Base-by-base conservation (phyloP, 2,113 vertebrate species). In the Cryptotis parvus region DNA sequence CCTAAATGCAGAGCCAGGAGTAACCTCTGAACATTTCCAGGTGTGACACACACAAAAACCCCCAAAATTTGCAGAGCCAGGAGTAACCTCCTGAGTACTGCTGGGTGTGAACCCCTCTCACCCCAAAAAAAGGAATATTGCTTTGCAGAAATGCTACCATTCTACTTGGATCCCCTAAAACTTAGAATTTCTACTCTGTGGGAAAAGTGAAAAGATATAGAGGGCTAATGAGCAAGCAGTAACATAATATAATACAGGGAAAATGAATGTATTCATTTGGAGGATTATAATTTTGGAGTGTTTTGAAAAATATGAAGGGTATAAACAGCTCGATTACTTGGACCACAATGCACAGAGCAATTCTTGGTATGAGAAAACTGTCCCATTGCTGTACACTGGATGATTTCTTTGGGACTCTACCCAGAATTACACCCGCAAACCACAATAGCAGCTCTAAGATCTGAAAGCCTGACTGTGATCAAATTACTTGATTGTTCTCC, bases 251-350 rank as follows among this genome's bases (percentile, higher is more conserved):
- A 37, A 35, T 9, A 73, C 39, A 87, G 77, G 86, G 73, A 74
- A 66, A 73, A 78, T 9, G 65, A 74, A 29, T 66, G 65, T 52
- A 63, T 77, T 83, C 72, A 55, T 83, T 91, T 87, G 45, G 10
- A 72, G 70, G 76, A 69, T 72, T 89, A 66, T 27, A 69, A 52
- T 63, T 83, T 91, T 87, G 45, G 10, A 65, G 26, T 77, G 22
- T 86, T 82, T 43, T 35, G 35, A 39, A 90, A 85, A 80, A 63
- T 69, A 70, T 87, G 49, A 35, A 82, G 58, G 84, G 14, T 52
- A 4, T 84, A 27, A 94, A 87, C 78, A 82, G 33, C 76, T 80
- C 70, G 77, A n/a, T n/a, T 39, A 88, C 37, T 84, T 88, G 78
- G 65, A 79, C 74, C 78, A 22, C 66, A 79, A 58, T 9, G 15